Percentiles rank a stretch among this genome's conserved stretches.
Evolutionary conservation across 2,888 invertebrate genomes (phyloP).

Genomic region (Rosalia funebris): DNA sequence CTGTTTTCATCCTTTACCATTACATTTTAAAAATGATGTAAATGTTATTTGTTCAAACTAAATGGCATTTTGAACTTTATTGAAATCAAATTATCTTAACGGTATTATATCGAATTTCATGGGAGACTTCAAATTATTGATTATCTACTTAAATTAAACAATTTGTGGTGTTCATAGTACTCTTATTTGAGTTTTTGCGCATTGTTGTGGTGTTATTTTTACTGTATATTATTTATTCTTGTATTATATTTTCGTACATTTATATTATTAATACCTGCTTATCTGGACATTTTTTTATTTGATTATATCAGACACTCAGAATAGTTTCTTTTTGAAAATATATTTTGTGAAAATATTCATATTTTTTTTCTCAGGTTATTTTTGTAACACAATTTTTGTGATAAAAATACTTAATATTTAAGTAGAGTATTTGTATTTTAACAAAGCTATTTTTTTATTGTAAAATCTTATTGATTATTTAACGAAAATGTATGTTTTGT

Average conservation of each 20-base stretch:
- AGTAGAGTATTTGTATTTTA: slow-evolving; percentile 61
- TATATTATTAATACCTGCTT: slow-evolving; percentile 35
- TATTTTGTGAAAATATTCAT: slow-evolving; percentile 33
- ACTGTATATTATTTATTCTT: slow-evolving; percentile 41
- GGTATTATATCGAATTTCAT: too few relatives aligned
- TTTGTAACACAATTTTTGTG: slow-evolving; percentile 55
- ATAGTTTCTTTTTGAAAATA: slow-evolving; percentile 27
- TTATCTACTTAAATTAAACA: background rate
- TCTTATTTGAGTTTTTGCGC: slow-evolving; percentile 35
- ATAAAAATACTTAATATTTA: slow-evolving; percentile 63
- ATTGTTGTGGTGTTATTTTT: slow-evolving; percentile 40
- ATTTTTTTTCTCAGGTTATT: slow-evolving; percentile 48
- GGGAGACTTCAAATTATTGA: too few relatives aligned
- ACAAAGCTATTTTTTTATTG: slow-evolving; percentile 51
- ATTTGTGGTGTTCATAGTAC: too few relatives aligned
- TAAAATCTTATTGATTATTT: slow-evolving; percentile 47
- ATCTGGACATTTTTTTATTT: slow-evolving; percentile 32
- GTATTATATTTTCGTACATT: slow-evolving; percentile 41
- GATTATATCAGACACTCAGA: slow-evolving; percentile 29
- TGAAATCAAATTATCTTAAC: too few relatives aligned
- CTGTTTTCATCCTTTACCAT: too few relatives aligned
- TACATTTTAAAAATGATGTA: too few relatives aligned
- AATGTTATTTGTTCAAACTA: too few relatives aligned
- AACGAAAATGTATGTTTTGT: slow-evolving; percentile 13
- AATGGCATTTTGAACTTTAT: too few relatives aligned